phyloP scores from a whole-genome alignment of 2,797 vertebrate species.

The Dicrostonyx torquatus region DNA sequence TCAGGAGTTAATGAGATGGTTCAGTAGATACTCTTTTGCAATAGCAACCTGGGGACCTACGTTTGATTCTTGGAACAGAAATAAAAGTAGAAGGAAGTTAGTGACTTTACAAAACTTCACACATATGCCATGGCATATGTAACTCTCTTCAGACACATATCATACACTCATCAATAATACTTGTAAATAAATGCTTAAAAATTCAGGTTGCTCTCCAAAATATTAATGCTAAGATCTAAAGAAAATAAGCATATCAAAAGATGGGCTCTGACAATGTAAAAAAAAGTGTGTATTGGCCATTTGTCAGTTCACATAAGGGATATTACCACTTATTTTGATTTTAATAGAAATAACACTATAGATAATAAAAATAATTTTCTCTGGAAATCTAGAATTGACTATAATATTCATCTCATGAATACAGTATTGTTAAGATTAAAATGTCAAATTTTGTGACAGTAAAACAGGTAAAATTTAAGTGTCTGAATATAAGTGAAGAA shows the following conservation, averaged over 20 bases:
- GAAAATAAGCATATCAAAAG: neutral
- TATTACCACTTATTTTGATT: neutral
- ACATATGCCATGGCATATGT: neutral
- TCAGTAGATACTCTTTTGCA: neutral
- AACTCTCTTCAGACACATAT: neutral
- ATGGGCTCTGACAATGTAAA: neutral
- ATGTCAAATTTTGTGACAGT: conserved; percentile 1
- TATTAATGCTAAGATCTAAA: conserved; percentile 1
- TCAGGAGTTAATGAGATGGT: neutral
- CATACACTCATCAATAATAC: neutral
- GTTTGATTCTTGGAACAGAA: neutral
- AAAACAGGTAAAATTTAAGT: conserved; percentile 37
- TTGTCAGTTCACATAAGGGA: neutral
- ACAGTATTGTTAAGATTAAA: neutral
- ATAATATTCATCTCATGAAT: neutral
- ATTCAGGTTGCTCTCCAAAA: neutral
- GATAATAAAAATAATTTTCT: neutral
- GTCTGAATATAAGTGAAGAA: conserved; percentile 13
- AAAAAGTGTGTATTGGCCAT: neutral
- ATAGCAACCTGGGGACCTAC: neutral
- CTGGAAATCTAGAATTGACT: neutral
- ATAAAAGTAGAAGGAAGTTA: neutral
- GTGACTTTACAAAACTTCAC: neutral
- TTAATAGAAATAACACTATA: conserved; percentile 6
- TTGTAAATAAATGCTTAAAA: neutral